Conservation (phyloP, 1,140 invertebrate genomes). For the Bombus sibiricus region DNA sequence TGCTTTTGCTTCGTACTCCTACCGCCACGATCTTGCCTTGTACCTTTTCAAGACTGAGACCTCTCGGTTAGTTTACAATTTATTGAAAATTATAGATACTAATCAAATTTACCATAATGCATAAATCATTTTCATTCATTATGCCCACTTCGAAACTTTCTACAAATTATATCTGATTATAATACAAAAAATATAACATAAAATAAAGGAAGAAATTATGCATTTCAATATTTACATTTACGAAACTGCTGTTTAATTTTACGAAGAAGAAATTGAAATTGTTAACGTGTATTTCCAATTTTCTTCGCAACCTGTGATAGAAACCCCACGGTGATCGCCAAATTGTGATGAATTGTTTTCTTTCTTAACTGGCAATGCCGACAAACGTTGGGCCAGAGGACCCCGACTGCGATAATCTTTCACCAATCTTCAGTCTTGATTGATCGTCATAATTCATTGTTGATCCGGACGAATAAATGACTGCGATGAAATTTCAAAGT, state of each 20-base stretch:
- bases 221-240: not conserved
- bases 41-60: conserved; percentile 49
- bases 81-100: conserved; percentile 22
- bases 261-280: not conserved
- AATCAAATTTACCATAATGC: not conserved
- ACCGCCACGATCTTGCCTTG: conserved; percentile 54
- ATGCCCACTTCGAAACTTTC: not conserved
- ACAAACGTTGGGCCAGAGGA: conserved; percentile 61
- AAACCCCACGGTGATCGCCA: conserved; percentile 60
- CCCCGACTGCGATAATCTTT: conserved; percentile 67
- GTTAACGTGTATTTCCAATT: conserved; percentile 42
- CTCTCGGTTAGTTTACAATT: conserved; percentile 10
- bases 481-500: not conserved
- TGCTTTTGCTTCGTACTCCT: conserved; percentile 74
- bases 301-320: conserved; percentile 42
- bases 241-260: not conserved
- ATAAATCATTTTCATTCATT: too few species aligned
- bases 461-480: conserved; percentile 9
- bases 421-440: conserved; percentile 68
- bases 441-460: conserved; percentile 59
- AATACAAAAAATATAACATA: not conserved
- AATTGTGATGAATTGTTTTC: conserved; percentile 73
- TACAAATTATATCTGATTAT: not conserved
- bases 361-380: conserved; percentile 64
- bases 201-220: not conserved